phyloP scores from a whole-genome alignment of 2,888 invertebrate genomes.

The Philhelius pedissequus region DNA sequence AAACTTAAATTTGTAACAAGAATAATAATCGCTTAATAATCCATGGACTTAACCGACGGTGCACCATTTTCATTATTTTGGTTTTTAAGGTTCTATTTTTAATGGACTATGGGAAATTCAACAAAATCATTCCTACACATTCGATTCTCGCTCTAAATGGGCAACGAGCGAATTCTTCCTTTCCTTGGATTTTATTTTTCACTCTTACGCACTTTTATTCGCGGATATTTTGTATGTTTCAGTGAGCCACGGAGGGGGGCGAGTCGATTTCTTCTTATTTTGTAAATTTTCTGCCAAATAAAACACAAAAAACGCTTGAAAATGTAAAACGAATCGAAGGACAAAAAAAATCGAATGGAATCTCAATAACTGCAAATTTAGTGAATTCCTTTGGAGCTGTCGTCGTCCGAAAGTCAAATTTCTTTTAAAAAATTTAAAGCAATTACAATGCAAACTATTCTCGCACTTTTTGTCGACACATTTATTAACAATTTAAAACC shows the following conservation, averaged over 20 bases:
- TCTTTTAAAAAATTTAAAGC: neutral
- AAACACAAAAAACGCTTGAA: conserved; percentile 9
- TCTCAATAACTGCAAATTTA: conserved; percentile 47
- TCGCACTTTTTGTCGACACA: neutral
- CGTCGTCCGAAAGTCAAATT: neutral
- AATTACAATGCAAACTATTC: neutral
- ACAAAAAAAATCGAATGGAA: conserved; percentile 32
- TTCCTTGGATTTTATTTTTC: conserved; percentile 11
- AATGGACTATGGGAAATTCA: conserved; percentile 29
- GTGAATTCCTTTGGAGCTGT: conserved; percentile 35
- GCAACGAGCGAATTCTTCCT: conserved; percentile 2
- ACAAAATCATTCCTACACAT: conserved; percentile 45
- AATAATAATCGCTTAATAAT: conserved; percentile 49
- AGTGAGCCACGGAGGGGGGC: conserved; percentile 1
- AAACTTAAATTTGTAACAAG: conserved; percentile 46
- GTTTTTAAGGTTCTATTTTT: conserved; percentile 61
- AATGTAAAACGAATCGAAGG: conserved; percentile 18
- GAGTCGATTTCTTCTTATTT: conserved; percentile 19
- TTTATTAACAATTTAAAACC: neutral
- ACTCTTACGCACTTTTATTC: conserved; percentile 52
- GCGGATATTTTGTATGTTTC: conserved; percentile 46
- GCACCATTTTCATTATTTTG: conserved; percentile 25
- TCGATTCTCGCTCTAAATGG: conserved; percentile 40
- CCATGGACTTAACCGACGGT: conserved; percentile 35
- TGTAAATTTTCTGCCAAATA: conserved; percentile 7